These are phyloP conservation scores for Trichopria drosophilae DNA, from an alignment of 2,888 invertebrate species.

Conservation along the genomic window DNA sequence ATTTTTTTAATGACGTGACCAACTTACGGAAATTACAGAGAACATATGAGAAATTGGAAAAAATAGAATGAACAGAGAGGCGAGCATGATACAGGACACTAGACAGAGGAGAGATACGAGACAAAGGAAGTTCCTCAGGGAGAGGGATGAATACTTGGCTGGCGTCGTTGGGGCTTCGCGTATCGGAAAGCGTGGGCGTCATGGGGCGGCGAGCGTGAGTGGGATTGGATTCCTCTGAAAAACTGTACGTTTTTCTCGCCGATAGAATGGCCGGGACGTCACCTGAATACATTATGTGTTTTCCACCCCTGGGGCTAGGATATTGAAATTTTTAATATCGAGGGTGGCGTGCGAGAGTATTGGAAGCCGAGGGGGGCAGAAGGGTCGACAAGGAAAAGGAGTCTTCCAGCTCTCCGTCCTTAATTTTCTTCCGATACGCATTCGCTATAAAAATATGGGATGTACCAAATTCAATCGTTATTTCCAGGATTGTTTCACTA, in stretches of 20 bases:
- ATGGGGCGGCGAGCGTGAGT: constrained; percentile 42
- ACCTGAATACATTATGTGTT: constrained; percentile 60
- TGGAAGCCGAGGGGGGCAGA: constrained; percentile 35
- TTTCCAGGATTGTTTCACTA: too few species aligned
- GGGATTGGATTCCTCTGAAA: constrained; percentile 57
- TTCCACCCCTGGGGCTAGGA: constrained; percentile 59
- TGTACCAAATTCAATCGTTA: too few species aligned
- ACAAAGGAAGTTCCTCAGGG: constrained; percentile 45
- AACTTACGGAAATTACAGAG: too few species aligned
- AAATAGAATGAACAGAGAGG: too few species aligned
- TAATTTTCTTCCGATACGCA: too few species aligned
- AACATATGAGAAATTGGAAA: too few species aligned
- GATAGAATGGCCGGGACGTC: constrained; percentile 60
- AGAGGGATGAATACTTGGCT: constrained; percentile 23
- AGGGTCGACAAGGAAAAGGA: constrained; percentile 34
- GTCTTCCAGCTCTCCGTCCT: too few species aligned
- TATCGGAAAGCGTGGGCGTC: constrained; percentile 33
- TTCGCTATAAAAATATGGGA: too few species aligned
- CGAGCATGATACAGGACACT: constrained; percentile 38
- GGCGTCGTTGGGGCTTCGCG: constrained; percentile 26
- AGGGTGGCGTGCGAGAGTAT: constrained; percentile 45
- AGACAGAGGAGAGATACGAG: constrained; percentile 32
- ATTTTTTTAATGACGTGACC: too few species aligned
- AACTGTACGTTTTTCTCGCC: constrained; percentile 59
- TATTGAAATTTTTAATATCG: constrained; percentile 60